Percentiles rank a stretch among this genome's conserved stretches.
These are phyloP conservation scores for Sabatieria punctata DNA, from an alignment of 2,888 invertebrate species.

Conservation along the genomic window DNA sequence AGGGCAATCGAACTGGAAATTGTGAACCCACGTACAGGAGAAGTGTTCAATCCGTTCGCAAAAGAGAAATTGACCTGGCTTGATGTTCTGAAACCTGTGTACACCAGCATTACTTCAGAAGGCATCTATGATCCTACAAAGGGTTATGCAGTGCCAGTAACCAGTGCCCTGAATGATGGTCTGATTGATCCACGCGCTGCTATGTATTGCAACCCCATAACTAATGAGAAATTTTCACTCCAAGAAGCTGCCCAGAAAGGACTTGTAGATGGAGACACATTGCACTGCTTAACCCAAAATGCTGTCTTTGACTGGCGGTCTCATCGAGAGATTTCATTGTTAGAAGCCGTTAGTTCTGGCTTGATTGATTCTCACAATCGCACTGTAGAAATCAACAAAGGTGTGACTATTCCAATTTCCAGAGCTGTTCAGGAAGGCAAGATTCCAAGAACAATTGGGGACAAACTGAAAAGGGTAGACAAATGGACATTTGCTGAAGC, in stretches of 20 bases:
- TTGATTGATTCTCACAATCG: constrained; percentile 17
- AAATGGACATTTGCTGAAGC: constrained; percentile 51
- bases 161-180: constrained; percentile 53
- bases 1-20: constrained; percentile 54
- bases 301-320: constrained; percentile 14
- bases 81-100: constrained; percentile 8
- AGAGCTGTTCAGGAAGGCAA: constrained; percentile 6
- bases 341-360: constrained; percentile 25
- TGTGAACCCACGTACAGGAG: constrained; percentile 59
- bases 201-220: constrained; percentile 53
- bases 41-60: constrained; percentile 55
- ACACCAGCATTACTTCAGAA: constrained; percentile 2
- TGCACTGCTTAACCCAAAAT: constrained; percentile 28
- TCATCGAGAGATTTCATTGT: constrained; percentile 14
- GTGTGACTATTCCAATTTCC: background rate
- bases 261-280: constrained; percentile 51
- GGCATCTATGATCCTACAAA: constrained; percentile 9
- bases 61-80: constrained; percentile 37
- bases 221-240: constrained; percentile 56
- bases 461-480: constrained; percentile 6
- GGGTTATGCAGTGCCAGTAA: constrained; percentile 8
- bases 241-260: constrained; percentile 59
- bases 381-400: constrained; percentile 3
- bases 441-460: constrained; percentile 14
- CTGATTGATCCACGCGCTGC: constrained; percentile 54